Evolutionary conservation across 2,113 vertebrate species (phyloP), one percentile per base, ranked within the genome.

Genomic region (Mesembrinibis cayennensis): DNA sequence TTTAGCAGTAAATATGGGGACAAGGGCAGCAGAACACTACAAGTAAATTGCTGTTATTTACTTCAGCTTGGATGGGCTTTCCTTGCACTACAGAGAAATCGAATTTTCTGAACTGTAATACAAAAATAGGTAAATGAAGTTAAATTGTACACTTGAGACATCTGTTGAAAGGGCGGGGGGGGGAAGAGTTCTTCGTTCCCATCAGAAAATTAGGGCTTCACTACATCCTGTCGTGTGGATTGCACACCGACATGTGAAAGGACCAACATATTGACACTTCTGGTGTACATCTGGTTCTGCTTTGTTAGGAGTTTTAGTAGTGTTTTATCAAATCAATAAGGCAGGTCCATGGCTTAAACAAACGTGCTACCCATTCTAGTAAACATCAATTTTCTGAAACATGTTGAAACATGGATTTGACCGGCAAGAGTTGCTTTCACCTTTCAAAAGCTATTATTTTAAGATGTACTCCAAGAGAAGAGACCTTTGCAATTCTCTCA

Each of bases 61-160:
- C 67, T 74, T 85, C 58, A 56, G 87, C 76, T 27, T 36, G 59
- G 86, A 73, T 81, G 62, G 61, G 77, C 76, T 89, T 66, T 61
- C 76, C 82, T 81, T 56, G 50, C 14, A 47, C 85, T 47, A 82
- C 66, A 2, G 27, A 88, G 86, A 92, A 69, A 94, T 87, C 10
- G 45, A 79, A 90, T 70, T 87, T 85, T 95, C 70, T 85, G 70
- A 93, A 49, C 38, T 45, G 3, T 76, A 76, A 85, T 36, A 93
- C 52, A 89, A 29, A 74, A 79, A 93, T 63, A 95, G 72, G 92
- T 82, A 88, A 91, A 96, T 84, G 30, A 90, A 94, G 85, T 94
- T 96, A 87, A 94, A 92, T 49, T 9, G 63, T 61, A 89, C 85
- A 40, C 45, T 82, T 45, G 36, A 93, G 72, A 77, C 26, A 21